Evolutionary conservation across 2,888 invertebrate genomes (phyloP), one percentile per base, ranked within the genome.

Genomic region (Erpobdella octoculata): DNA sequence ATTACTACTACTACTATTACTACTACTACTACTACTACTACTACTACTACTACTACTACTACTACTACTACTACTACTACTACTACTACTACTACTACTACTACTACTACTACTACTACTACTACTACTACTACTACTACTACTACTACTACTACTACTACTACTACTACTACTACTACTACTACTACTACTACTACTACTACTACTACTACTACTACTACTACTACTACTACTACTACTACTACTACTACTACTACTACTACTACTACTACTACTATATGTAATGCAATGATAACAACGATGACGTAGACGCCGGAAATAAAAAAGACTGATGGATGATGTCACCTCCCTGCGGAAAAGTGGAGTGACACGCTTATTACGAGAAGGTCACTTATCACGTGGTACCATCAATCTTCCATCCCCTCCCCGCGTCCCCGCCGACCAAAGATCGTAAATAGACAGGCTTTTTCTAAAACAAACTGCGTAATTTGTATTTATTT

Each of bases 381-480:
- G 53, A 28, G 53, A 21, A 53, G 53, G 53, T 53, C 53, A 28
- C 53, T 53, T 53, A 53, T 53, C 53, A 53, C 28, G 53, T 21
- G 21, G 21, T 12, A 21, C 9, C 53, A 53, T 53, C 53, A 53
- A 53, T 53, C 53, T 25, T 53, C 53, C 21, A n/a, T n/a, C n/a
- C n/a, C n/a, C n/a, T n/a, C n/a, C n/a, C n/a, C n/a, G n/a, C n/a
- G n/a, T n/a, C 53, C 53, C 53, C 21, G 21, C 53, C 21, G 53
- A 25, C 53, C 53, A 53, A 53, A 53, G 53, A 53, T 53, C 53
- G 53, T 53, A 53, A 53, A 53, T 53, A 53, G 53, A 53, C 21
- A 28, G 53, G n/a, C n/a, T n/a, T n/a, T n/a, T n/a, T n/a, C n/a
- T n/a, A n/a, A n/a, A n/a, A n/a, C n/a, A n/a, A n/a, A n/a, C n/a